These are phyloP conservation scores for Harpagifer antarcticus DNA, from an alignment of 2,797 vertebrate species.

Conservation along the genomic window DNA sequence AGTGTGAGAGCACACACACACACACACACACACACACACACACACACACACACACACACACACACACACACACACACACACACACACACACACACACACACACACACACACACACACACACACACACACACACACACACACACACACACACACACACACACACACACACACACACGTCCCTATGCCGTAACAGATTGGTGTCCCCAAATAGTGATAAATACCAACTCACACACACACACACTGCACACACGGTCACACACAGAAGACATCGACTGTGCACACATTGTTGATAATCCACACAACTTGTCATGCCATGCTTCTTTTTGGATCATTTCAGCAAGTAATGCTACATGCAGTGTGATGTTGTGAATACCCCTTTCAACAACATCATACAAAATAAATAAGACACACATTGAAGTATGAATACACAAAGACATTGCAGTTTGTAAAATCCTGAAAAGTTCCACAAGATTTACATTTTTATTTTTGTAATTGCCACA, in stretches of 20 bases:
- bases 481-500: not conserved
- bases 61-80: too few relatives aligned
- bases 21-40: not conserved
- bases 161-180: too few relatives aligned
- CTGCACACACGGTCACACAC: not conserved
- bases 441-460: not conserved
- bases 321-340: slow-evolving; percentile 21
- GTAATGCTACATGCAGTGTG: slow-evolving; percentile 54
- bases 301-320: slow-evolving; percentile 41
- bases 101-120: not conserved
- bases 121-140: too few relatives aligned
- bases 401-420: not conserved
- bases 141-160: too few relatives aligned
- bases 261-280: not conserved
- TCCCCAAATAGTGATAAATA: too few relatives aligned
- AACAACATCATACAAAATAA: slow-evolving; percentile 15
- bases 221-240: not conserved
- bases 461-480: not conserved
- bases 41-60: too few relatives aligned
- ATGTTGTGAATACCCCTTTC: slow-evolving; percentile 4
- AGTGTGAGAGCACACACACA: slow-evolving; percentile 34
- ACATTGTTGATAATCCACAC: not conserved
- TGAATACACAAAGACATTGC: not conserved
- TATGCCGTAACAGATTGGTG: too few relatives aligned
- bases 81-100: too few relatives aligned